Conservation (phyloP, 2,888 invertebrate genomes). For the Spilosoma lubricipeda region DNA sequence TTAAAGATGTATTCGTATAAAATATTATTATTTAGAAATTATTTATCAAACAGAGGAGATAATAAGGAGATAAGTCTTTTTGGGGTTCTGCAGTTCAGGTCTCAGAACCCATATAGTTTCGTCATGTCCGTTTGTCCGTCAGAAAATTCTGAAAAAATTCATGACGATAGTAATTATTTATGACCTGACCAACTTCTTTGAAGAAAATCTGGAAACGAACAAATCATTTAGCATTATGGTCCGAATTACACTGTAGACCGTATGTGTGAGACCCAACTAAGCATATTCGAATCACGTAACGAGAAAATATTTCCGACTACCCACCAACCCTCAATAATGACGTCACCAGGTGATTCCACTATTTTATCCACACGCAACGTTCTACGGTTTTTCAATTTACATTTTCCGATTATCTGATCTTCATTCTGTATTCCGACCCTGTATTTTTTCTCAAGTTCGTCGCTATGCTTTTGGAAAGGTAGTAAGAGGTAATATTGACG, state of each 20-base stretch:
- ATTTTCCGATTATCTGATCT: slow-evolving; percentile 59
- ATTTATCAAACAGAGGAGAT: too few relatives aligned
- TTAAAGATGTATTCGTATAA: too few relatives aligned
- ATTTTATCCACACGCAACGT: slow-evolving; percentile 56
- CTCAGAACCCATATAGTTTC: too few relatives aligned
- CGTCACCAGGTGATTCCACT: slow-evolving; percentile 58
- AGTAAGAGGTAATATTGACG: background rate
- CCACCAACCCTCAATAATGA: slow-evolving; percentile 41
- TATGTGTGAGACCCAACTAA: slow-evolving; percentile 3
- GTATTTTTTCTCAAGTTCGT: slow-evolving; percentile 39
- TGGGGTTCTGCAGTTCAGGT: too few relatives aligned
- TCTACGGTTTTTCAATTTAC: slow-evolving; percentile 63
- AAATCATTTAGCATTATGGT: slow-evolving; percentile 1
- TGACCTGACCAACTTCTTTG: background rate
- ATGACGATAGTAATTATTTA: too few relatives aligned
- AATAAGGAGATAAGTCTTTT: too few relatives aligned
- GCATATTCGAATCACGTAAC: slow-evolving; percentile 44
- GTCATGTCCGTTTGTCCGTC: too few relatives aligned
- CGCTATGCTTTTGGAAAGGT: background rate
- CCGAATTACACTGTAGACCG: background rate
- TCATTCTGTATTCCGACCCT: slow-evolving; percentile 59
- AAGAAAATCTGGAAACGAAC: slow-evolving; percentile 3
- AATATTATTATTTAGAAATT: too few relatives aligned
- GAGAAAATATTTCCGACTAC: slow-evolving; percentile 46
- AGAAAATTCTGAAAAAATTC: too few relatives aligned